Base-by-base conservation (phyloP, 2,113 vertebrate species). In the Cynopterus brachyotis region DNA sequence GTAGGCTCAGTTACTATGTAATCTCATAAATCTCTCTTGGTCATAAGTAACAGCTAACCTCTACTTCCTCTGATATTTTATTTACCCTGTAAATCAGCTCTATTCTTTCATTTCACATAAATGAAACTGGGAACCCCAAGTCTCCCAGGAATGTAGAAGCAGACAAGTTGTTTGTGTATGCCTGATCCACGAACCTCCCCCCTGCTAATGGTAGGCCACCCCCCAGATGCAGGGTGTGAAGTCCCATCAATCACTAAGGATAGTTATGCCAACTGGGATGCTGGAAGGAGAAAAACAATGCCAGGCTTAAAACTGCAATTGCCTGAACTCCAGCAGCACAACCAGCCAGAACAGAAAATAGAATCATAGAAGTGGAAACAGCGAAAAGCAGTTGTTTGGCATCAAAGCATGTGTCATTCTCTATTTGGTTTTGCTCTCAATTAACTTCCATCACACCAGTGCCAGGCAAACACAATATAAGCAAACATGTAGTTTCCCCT, bases 21-120 rank as follows among this genome's bases (percentile, higher is more conserved):
- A 97, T 97, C 96, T 94, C 96, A 96, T 97, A 98, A 98, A 97
- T 97, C 97, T 97, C 91, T 93, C 57, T 72, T 81, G 94, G 96
- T 78, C 57, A 2, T 84, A 97, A 96, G 80, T 95, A 96, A 92
- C 90, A 91, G 95, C 92, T 92, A 97, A 97, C 64, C 67, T 95
- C 95, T 91, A 96, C 94, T 97, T 97, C 95, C 96, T 97, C 92
- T 53, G 0, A 94, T 95, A 81, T 69, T 93, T 81, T 93, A 98
- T 98, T 97, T 97, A 96, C 73, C 72, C 78, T 91, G 60, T 98
- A 97, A 97, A 96, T 96, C 96, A 96, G 81, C 67, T 94, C 94
- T 91, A 69, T 95, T 92, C 88, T 96, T 91, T 96, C 81, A 94
- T 55, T 95, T 96, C 64, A 62, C 79, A 91, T 94, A 97, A 92